A percentile compares a stretch with the other conserved stretches of the same genome.
These are phyloP conservation scores for Cybosia mesomella DNA, from an alignment of 2,888 invertebrate species.

Conservation along the genomic window DNA sequence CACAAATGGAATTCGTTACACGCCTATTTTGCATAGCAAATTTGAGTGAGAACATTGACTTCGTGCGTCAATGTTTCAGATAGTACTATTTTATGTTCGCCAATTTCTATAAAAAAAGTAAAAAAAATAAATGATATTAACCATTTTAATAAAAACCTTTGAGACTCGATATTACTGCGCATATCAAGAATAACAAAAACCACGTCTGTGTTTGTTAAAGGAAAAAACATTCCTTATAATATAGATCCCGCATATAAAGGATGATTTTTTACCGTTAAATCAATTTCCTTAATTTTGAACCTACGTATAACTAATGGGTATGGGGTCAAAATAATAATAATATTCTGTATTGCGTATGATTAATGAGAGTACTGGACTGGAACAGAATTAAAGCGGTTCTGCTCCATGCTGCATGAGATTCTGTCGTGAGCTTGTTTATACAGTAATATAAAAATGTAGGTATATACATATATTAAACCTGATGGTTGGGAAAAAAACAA, in stretches of 20 bases:
- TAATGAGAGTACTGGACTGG: no score
- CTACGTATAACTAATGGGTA: constrained; percentile 3
- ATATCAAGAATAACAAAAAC: neutral
- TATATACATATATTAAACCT: neutral
- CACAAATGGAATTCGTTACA: neutral
- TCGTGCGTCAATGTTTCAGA: neutral
- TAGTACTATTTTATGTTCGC: neutral
- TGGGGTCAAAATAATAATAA: no score
- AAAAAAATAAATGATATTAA: neutral
- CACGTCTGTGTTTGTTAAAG: neutral
- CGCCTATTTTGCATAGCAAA: neutral
- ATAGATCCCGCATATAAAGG: neutral
- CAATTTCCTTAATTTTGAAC: neutral
- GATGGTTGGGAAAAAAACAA: neutral
- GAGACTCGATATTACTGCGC: neutral
- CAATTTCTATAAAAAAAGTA: neutral
- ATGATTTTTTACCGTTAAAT: neutral
- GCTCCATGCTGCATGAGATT: no score
- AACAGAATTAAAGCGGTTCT: no score
- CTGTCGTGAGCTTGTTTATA: neutral
- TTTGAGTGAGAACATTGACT: constrained; percentile 4
- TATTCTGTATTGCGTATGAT: no score
- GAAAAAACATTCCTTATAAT: neutral
- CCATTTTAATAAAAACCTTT: no score
- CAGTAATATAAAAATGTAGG: no score